Evolutionary conservation across 1,140 invertebrate species (phyloP).

Genomic region (Polypedilum vanderplanki): DNA sequence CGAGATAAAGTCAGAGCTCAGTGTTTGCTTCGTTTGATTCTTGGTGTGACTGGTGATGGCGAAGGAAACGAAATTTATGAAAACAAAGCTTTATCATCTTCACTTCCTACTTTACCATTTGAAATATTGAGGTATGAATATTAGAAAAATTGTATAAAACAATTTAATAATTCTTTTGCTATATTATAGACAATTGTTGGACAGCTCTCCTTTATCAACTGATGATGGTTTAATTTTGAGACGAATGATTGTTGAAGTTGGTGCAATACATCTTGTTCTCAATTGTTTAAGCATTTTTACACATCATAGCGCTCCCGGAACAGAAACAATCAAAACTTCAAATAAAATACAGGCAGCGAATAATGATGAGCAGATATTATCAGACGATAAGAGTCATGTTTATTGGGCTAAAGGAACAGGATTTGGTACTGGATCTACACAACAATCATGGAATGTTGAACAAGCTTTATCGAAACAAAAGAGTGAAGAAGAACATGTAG

Average conservation of each 20-base stretch:
- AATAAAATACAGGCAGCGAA: neutral
- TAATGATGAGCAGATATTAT: constrained; percentile 33
- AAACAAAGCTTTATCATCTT: constrained; percentile 63
- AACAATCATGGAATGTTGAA: constrained; percentile 93
- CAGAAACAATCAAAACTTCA: constrained; percentile 36
- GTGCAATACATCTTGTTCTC: constrained; percentile 74
- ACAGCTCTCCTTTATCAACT: constrained; percentile 68
- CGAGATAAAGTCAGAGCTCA: constrained; percentile 76
- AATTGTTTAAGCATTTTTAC: constrained; percentile 84
- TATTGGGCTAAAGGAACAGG: constrained; percentile 95
- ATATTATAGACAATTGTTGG: constrained; percentile 65
- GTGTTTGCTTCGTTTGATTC: constrained; percentile 72
- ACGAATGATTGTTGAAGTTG: constrained; percentile 72
- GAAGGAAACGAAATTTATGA: constrained; percentile 78
- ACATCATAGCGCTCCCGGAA: constrained; percentile 55
- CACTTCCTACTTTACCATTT: constrained; percentile 81
- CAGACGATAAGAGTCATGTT: constrained; percentile 72
- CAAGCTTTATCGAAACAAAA: constrained; percentile 80
- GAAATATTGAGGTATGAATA: constrained; percentile 61
- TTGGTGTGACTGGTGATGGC: constrained; percentile 85
- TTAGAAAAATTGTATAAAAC: too few relatives aligned
- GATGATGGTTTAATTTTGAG: constrained; percentile 72
- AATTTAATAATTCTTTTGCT: too few relatives aligned
- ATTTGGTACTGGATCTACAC: constrained; percentile 90
- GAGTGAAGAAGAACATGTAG: constrained; percentile 89